Percentiles rank a stretch among this genome's conserved stretches.
Evolutionary conservation across 2,888 invertebrate species (phyloP).

Genomic region (Lasioglossum lativentre): DNA sequence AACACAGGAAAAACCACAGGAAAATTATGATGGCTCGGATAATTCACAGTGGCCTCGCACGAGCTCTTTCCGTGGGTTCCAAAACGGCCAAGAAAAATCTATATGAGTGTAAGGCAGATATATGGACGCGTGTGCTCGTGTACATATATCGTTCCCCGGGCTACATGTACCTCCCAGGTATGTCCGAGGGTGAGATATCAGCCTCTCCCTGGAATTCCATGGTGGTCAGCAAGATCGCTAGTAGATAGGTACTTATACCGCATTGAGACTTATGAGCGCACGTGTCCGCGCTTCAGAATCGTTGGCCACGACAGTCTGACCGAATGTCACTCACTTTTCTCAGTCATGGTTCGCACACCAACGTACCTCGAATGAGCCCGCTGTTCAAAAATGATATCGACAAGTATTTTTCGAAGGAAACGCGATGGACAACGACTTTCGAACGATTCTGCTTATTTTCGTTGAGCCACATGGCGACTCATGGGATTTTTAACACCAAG

Average conservation of each 20-base stretch:
- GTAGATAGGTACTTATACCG: slow-evolving; percentile 62
- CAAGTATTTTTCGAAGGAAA: slow-evolving; percentile 30
- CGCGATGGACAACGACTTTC: slow-evolving; percentile 21
- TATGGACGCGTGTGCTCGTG: background rate
- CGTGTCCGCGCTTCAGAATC: slow-evolving; percentile 65
- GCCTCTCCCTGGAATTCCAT: slow-evolving; percentile 36
- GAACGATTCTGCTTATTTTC: background rate
- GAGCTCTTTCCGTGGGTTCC: slow-evolving; percentile 8
- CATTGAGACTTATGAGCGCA: slow-evolving; percentile 69
- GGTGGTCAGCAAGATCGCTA: slow-evolving; percentile 62
- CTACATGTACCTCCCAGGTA: slow-evolving; percentile 26
- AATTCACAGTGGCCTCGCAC: slow-evolving; percentile 37
- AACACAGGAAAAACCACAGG: slow-evolving; percentile 22
- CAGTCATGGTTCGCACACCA: slow-evolving; percentile 1
- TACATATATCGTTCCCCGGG: background rate
- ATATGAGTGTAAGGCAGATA: background rate
- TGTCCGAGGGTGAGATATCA: slow-evolving; percentile 24
- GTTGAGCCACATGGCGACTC: background rate
- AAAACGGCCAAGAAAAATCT: slow-evolving; percentile 13
- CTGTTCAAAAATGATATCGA: slow-evolving; percentile 41
- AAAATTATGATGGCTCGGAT: slow-evolving; percentile 34
- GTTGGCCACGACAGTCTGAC: slow-evolving; percentile 33
- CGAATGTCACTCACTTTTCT: slow-evolving; percentile 38
- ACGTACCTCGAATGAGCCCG: background rate
- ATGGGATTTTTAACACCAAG: no score